Percentiles rank a stretch among this genome's conserved stretches.
Evolutionary conservation across 2,113 vertebrate genomes (phyloP).

Genomic region (Arothron firmamentum): DNA sequence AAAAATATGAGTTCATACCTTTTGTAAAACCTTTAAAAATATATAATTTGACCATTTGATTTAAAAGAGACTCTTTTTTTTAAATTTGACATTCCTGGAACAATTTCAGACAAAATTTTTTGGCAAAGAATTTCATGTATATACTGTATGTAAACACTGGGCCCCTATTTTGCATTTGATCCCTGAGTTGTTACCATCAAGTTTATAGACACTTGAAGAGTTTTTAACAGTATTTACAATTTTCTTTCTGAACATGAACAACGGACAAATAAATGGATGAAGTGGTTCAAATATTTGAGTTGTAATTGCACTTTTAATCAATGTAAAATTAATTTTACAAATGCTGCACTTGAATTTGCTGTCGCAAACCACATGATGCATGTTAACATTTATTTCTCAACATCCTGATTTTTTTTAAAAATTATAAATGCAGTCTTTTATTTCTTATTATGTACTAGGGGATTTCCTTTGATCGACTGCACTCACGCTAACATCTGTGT

Average conservation of each 20-base stretch:
- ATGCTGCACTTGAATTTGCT: too few species aligned
- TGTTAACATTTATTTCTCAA: too few species aligned
- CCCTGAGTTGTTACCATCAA: constrained; percentile 17
- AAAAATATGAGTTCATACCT: background rate
- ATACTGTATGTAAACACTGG: constrained; percentile 58
- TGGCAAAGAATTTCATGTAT: constrained; percentile 46
- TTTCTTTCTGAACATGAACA: constrained; percentile 44
- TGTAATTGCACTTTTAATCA: too few species aligned
- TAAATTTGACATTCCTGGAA: constrained; percentile 7
- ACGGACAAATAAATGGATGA: constrained; percentile 72
- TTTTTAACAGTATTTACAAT: constrained; percentile 51
- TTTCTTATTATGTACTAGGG: too few species aligned
- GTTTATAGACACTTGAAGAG: constrained; percentile 33
- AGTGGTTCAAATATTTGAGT: constrained; percentile 51
- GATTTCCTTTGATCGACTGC: too few species aligned
- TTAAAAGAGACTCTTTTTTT: too few species aligned
- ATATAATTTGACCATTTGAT: background rate
- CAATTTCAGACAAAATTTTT: background rate
- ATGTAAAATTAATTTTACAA: too few species aligned
- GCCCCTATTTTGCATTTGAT: constrained; percentile 17
- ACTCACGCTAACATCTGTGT: too few species aligned
- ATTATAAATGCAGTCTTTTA: too few species aligned
- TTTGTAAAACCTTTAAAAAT: background rate
- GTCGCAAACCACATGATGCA: too few species aligned
- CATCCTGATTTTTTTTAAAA: too few species aligned